These are phyloP conservation scores for Puffinus mauretanicus DNA, from an alignment of 2,113 vertebrate species.

Conservation along the genomic window DNA sequence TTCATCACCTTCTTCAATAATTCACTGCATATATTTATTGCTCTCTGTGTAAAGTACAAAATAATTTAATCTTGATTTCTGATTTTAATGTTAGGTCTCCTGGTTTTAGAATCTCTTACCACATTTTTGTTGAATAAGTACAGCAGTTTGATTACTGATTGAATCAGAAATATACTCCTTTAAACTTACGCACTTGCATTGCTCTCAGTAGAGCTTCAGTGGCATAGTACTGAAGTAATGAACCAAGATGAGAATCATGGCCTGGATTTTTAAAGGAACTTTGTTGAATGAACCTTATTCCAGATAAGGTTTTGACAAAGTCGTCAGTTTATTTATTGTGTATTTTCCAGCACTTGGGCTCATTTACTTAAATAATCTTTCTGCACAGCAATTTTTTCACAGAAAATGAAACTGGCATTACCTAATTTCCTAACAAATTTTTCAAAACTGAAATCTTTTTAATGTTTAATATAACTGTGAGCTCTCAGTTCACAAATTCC, in stretches of 20 bases:
- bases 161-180: background rate
- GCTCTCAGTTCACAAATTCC: background rate
- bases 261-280: background rate
- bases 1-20: background rate
- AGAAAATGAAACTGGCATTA: background rate
- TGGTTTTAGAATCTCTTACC: background rate
- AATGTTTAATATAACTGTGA: background rate
- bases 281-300: background rate
- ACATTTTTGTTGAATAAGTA: background rate
- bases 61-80: background rate
- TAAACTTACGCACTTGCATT: background rate
- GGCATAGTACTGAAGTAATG: background rate
- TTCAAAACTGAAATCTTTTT: background rate
- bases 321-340: background rate
- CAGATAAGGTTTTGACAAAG: background rate
- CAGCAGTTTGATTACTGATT: background rate
- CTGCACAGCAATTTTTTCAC: background rate
- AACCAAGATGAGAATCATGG: background rate
- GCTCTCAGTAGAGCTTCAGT: background rate
- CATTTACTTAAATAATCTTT: background rate
- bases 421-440: background rate
- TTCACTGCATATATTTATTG: background rate
- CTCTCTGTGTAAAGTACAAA: background rate
- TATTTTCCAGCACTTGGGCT: background rate
- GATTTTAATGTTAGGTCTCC: background rate